Evolutionary conservation across 2,888 invertebrate species (phyloP), one percentile per base, ranked within the genome.

Genomic region (Yponomeuta sedellus): DNA sequence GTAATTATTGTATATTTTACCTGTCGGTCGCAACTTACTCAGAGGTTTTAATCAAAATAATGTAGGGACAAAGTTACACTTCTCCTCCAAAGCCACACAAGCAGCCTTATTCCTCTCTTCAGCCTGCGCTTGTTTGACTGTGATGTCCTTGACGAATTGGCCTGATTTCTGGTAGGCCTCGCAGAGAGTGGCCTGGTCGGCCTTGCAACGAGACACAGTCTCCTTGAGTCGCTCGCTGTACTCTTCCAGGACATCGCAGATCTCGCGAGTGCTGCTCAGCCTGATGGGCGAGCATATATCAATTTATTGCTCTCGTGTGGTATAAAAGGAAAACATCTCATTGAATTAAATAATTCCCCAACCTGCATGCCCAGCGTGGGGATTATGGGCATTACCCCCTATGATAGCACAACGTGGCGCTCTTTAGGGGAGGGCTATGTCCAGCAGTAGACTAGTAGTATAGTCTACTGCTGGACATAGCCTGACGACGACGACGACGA

Each of bases 171-270:
- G 75, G 72, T 84, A 87, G 1, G 83, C 82, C 16, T 75, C 78
- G 67, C 72, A 74, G 57, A 87, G 76, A 65, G 78, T 75, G 5
- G 69, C 75, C 70, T 82, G 81, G 76, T 86, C 86, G 1, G 72
- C 73, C 56, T 78, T 75, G 72, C 78, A 77, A 52, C 86, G 80
- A 16, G 78, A 73, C 66, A 85, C 70, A 12, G 82, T 74, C 44
- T 77, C 77, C 56, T 81, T 82, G 64, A 87, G 75, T 1, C 83
- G 75, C 68, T 73, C 77, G 69, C 75, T 74, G 72, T 81, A 77
- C 62, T 82, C 78, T 68, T 84, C 80, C 40, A 88, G 74, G 64
- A 78, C 83, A 67, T 78, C 80, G 73, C 84, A 82, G n/a, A 86
- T 80, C 67, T 76, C 78, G 40, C 86, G 84, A 56, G 84, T 77